Conservation (phyloP, 2,797 vertebrate genomes). For the Cryptoblepharus egeriae region DNA sequence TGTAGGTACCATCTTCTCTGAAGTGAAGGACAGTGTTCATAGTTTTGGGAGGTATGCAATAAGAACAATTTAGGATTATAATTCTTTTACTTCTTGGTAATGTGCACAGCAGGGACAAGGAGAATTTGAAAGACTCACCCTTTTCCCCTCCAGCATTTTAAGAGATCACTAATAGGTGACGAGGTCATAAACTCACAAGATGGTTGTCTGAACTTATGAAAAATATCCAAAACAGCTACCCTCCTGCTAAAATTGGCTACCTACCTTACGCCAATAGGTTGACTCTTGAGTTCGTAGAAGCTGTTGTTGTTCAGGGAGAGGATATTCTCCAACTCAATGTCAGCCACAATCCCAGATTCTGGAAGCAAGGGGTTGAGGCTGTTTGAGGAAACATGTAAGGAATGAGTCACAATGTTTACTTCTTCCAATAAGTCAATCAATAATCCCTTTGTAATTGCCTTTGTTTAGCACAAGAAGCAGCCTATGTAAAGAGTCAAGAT, state of each 20-base stretch:
- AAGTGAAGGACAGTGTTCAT: not conserved
- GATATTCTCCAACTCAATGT: slow-evolving; percentile 86
- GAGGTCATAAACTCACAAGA: not conserved
- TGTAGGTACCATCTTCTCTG: not conserved
- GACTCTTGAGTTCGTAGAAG: slow-evolving; percentile 90
- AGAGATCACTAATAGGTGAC: not conserved
- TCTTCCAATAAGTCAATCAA: not conserved
- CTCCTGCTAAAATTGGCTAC: not conserved
- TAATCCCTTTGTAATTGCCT: not conserved
- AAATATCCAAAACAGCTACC: not conserved
- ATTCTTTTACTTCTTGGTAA: not conserved
- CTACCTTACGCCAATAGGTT: slow-evolving; percentile 78
- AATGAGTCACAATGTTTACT: not conserved
- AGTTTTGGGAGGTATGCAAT: not conserved
- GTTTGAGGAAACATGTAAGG: slow-evolving; percentile 28
- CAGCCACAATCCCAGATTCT: slow-evolving; percentile 89
- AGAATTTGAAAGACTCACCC: too few species aligned
- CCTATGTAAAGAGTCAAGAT: too few species aligned
- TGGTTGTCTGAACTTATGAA: not conserved
- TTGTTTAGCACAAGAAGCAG: not conserved
- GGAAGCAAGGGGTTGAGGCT: slow-evolving; percentile 84
- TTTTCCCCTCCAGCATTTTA: not conserved
- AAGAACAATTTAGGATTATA: not conserved
- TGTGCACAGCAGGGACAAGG: too few species aligned
- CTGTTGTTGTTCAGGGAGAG: slow-evolving; percentile 78